These are phyloP conservation scores for Scleropages formosus DNA, from an alignment of 2,797 vertebrate species.

Conservation along the genomic window DNA sequence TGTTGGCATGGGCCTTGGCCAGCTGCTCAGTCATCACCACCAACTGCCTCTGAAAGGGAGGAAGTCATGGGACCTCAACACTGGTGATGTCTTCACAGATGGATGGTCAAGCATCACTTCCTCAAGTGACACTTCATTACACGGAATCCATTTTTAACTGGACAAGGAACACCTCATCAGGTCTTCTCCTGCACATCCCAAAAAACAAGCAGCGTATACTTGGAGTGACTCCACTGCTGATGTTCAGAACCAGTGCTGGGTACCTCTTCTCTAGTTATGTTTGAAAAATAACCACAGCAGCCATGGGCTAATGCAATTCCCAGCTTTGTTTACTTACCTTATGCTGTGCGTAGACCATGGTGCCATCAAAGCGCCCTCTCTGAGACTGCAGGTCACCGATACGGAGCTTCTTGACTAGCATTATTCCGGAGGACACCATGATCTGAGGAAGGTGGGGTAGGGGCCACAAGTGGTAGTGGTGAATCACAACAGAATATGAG, in stretches of 20 bases:
- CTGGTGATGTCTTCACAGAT: too few relatives aligned
- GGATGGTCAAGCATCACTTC: too few relatives aligned
- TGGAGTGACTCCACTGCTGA: too few relatives aligned
- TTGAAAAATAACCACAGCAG: background rate
- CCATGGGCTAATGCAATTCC: background rate
- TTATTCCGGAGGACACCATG: constrained; percentile 70
- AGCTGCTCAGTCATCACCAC: constrained; percentile 76
- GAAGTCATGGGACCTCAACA: background rate
- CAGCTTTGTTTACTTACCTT: constrained; percentile 55
- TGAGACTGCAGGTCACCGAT: constrained; percentile 75
- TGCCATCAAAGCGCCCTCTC: constrained; percentile 66
- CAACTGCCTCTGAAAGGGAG: constrained; percentile 70
- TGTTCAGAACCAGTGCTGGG: too few relatives aligned
- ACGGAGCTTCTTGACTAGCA: constrained; percentile 76
- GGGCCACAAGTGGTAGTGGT: background rate
- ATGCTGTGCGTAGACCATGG: constrained; percentile 78
- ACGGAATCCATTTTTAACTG: background rate
- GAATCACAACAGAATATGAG: too few relatives aligned
- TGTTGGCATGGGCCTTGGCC: constrained; percentile 66
- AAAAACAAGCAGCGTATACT: background rate
- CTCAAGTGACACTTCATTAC: too few relatives aligned
- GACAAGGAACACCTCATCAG: background rate
- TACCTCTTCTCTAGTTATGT: background rate
- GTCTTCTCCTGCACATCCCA: background rate
- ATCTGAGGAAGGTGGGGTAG: constrained; percentile 52